Evolutionary conservation across 1,140 invertebrate genomes (phyloP), one percentile per base, ranked within the genome.

Genomic region (Teleogryllus occipitalis): DNA sequence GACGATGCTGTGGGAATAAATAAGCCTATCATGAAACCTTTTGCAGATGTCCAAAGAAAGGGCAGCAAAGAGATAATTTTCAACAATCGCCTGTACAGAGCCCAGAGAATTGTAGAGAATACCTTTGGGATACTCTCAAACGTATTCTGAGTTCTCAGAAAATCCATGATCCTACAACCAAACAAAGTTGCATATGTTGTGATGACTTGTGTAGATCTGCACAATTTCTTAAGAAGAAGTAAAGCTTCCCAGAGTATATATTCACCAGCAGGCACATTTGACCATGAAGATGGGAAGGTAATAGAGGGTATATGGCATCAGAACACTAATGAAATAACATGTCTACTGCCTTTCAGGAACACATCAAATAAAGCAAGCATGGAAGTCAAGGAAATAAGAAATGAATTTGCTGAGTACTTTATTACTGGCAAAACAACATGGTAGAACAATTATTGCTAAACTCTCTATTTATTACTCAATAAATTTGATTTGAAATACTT

Each of bases 41-140:
- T 81, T 79, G 76, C 82, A 18, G 84, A 83, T 73, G 77, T 39
- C 46, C 79, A 72, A 46, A 79, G 82, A 78, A 82, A 79, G 22
- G 82, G 81, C 81, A 82, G 79, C 7, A 39, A 14, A 73, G 78
- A 83, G 81, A 81, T 80, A 82, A 82, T 83, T 73, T 84, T 82
- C 79, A 85, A 84, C 80, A 83, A 83, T 75, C 75, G 82, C 73
- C 74, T 84, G 22, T 83, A 81, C 47, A 82, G 82, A 82, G 83
- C 83, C 76, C 80, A 82, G 65, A 81, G 82, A 81, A 83, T 84
- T 21, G 83, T 87, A 15, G 86, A 88, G 81, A 87, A 87, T 83
- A 83, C 82, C 18, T 87, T 87, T 83, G 85, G 85, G 39, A 84
- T 87, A 80, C 65, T 83, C 47, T 79, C 81, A 54, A 81, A 79